Conservation (phyloP, 1,140 invertebrate genomes). For the Dufourea novaeangliae region DNA sequence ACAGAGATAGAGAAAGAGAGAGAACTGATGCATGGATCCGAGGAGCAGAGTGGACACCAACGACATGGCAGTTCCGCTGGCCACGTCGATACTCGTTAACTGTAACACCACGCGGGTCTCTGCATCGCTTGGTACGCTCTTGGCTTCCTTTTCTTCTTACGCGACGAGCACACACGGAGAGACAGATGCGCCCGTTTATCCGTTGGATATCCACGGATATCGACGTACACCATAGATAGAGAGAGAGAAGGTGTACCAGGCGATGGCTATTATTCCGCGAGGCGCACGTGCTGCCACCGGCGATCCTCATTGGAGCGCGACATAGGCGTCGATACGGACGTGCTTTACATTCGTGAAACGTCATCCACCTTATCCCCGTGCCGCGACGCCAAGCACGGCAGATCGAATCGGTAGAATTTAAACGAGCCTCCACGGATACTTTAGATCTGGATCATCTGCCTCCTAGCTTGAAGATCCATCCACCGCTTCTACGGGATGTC, state of each 20-base stretch:
- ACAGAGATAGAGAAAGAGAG: background rate
- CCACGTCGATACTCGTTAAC: conserved; percentile 77
- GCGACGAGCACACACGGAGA: background rate
- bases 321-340: conserved; percentile 51
- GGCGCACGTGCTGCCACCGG: conserved; percentile 54
- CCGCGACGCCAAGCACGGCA: background rate
- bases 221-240: conserved; percentile 25
- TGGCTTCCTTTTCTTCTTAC: background rate
- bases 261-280: conserved; percentile 35
- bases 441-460: conserved; percentile 1
- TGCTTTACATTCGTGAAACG: conserved; percentile 57
- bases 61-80: conserved; percentile 64
- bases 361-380: conserved; percentile 34
- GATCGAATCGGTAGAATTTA: conserved; percentile 13
- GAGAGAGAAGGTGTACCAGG: background rate
- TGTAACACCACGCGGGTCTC: conserved; percentile 68
- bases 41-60: conserved; percentile 45
- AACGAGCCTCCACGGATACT: conserved; percentile 20
- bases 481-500: background rate
- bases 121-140: conserved; percentile 54
- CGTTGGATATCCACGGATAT: conserved; percentile 27
- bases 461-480: background rate
- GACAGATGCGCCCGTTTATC: conserved; percentile 5
- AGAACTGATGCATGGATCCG: conserved; percentile 26
- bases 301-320: conserved; percentile 36